Percentiles rank a stretch among this genome's conserved stretches.
Evolutionary conservation across 1,140 invertebrate genomes (phyloP).

Genomic region (Drosophila biarmipes): DNA sequence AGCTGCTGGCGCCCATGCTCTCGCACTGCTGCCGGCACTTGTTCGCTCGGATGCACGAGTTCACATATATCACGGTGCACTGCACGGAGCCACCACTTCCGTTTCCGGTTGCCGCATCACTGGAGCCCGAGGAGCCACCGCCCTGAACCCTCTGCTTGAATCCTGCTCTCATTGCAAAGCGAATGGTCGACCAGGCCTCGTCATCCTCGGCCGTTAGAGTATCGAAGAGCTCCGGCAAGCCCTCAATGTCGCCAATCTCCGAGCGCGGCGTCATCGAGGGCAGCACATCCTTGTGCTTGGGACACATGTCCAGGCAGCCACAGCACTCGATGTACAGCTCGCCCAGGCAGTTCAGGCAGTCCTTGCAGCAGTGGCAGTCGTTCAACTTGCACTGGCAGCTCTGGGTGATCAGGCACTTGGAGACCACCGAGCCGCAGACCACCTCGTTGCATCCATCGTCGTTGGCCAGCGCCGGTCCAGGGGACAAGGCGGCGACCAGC

Average conservation of each 20-base stretch:
- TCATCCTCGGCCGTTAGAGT: slow-evolving; percentile 93
- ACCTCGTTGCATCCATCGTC: slow-evolving; percentile 79
- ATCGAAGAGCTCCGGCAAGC: slow-evolving; percentile 93
- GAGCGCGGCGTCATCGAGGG: slow-evolving; percentile 90
- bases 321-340: slow-evolving; percentile 96
- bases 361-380: slow-evolving; percentile 96
- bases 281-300: slow-evolving; percentile 91
- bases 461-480: slow-evolving; percentile 9
- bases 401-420: slow-evolving; percentile 97
- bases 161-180: slow-evolving; percentile 85
- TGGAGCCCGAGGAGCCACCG: slow-evolving; percentile 26
- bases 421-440: slow-evolving; percentile 91
- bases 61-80: slow-evolving; percentile 96
- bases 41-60: slow-evolving; percentile 93
- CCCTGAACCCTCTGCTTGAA: slow-evolving; percentile 60
- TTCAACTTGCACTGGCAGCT: slow-evolving; percentile 97
- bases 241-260: slow-evolving; percentile 93
- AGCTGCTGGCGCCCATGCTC: slow-evolving; percentile 82
- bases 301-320: slow-evolving; percentile 96
- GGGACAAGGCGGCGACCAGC: not conserved
- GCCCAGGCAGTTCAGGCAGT: slow-evolving; percentile 95
- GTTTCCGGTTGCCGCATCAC: not conserved
- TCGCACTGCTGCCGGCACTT: slow-evolving; percentile 87
- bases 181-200: slow-evolving; percentile 90
- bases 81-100: slow-evolving; percentile 86